phyloP scores from a whole-genome alignment of 2,797 vertebrate species.

The Gouania willdenowi region DNA sequence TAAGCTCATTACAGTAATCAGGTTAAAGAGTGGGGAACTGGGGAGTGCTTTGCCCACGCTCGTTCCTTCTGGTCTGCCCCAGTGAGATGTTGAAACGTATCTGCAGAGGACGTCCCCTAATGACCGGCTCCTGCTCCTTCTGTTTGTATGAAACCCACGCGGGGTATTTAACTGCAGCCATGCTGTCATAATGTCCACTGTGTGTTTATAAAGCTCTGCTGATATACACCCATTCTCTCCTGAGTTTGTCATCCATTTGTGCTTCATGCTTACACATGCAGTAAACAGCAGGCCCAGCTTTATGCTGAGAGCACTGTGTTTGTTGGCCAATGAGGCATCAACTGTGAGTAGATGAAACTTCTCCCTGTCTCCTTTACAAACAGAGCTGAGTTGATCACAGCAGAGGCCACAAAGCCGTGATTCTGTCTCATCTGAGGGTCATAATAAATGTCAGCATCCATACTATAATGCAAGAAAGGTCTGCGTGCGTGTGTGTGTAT shows the following conservation, averaged over 20 bases:
- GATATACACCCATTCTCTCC: conserved; percentile 34
- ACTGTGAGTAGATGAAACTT: conserved; percentile 6
- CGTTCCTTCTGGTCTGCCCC: conserved; percentile 56
- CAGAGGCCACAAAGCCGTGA: conserved; percentile 44
- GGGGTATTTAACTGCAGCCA: conserved; percentile 45
- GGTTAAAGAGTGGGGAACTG: conserved; percentile 64
- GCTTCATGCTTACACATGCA: conserved; percentile 11
- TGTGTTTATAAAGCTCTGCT: conserved; percentile 46
- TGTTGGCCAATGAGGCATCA: conserved; percentile 3
- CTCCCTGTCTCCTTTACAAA: too few relatives aligned
- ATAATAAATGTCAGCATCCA: too few relatives aligned
- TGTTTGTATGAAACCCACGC: conserved; percentile 55
- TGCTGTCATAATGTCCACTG: conserved; percentile 55
- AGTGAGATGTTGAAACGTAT: conserved; percentile 35
- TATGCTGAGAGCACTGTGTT: conserved; percentile 10
- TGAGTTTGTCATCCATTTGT: conserved; percentile 29
- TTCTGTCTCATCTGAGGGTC: too few relatives aligned
- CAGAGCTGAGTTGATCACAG: background rate
- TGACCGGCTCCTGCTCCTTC: conserved; percentile 46
- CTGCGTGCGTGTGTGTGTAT: too few relatives aligned
- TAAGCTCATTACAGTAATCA: conserved; percentile 76
- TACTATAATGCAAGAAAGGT: too few relatives aligned
- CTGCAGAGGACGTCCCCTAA: conserved; percentile 48
- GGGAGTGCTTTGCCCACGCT: conserved; percentile 47
- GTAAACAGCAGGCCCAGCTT: conserved; percentile 11